Base-by-base conservation (phyloP, 2,113 vertebrate species). In the Cettia cetti region DNA sequence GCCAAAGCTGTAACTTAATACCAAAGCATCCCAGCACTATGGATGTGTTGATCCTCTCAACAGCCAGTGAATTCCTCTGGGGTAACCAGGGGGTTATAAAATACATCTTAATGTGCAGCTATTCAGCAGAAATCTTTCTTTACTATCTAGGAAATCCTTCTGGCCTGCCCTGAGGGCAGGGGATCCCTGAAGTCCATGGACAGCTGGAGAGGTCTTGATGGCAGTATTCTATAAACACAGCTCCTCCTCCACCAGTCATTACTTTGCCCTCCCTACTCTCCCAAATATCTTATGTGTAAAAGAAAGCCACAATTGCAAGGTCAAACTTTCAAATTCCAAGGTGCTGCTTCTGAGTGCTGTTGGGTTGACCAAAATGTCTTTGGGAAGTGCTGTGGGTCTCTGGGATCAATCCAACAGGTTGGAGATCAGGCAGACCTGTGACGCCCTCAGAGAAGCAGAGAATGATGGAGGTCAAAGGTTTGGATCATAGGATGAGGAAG, bases 401-500 rank as follows among this genome's bases (percentile, higher is more conserved):
- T 0, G 3, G 72, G 66, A 75, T 89, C 59, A 61, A 6, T 24
- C 21, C 53, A 54, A 54, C n/a, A 70, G 37, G 27, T 4, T 2
- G 8, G 57, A 87, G 45, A 82, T 80, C 53, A 83, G 64, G 52
- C 50, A 70, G 64, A 83, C 15, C 50, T 59, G 10, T 86, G 86
- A 76, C 37, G 50, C 39, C 26, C 70, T 93, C 37, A 57, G 81
- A 81, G 70, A 85, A 44, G 44, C 15, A 49, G 45, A 53, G 63
- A 74, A 82, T 37, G 44, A 18, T 75, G 60, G 72, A 93, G 81
- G 80, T 78, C 68, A 89, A 40, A 93, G 64, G 82, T 89, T 90
- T 90, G 76, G 75, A 53, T 74, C 68, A 83, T 24, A 83, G 37
- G 68, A 68, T 82, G 65, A 83, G 91, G 94, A 96, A 95, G 72